phyloP scores from a whole-genome alignment of 2,888 invertebrate species.

The Gortyna flavago region DNA sequence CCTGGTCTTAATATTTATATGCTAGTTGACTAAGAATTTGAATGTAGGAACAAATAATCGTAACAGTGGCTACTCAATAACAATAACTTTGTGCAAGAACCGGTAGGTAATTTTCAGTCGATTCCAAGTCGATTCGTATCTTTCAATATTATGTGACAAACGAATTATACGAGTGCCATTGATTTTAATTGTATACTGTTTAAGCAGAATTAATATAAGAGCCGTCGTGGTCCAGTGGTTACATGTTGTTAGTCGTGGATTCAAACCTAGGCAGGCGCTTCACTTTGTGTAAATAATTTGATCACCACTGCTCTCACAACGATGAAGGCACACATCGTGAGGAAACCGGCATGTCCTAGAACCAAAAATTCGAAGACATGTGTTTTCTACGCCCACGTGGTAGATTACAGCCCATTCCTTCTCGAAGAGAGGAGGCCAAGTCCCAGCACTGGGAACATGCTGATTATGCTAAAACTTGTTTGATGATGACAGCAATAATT shows the following conservation, averaged over 20 bases:
- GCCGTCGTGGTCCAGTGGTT: no score
- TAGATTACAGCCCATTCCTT: no score
- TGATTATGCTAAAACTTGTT: not conserved
- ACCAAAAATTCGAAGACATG: no score
- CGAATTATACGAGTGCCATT: conserved; percentile 22
- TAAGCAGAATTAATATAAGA: not conserved
- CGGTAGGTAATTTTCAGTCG: conserved; percentile 22
- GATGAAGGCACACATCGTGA: no score
- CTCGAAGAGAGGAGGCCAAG: no score
- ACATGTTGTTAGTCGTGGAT: no score
- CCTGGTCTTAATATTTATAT: conserved; percentile 55
- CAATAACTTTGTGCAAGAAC: conserved; percentile 47
- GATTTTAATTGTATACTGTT: conserved; percentile 22
- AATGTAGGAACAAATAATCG: conserved; percentile 47
- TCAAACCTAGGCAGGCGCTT: no score
- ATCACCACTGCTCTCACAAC: no score
- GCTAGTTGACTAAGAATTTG: conserved; percentile 44
- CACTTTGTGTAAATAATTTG: no score
- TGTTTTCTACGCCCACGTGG: no score
- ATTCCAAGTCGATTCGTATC: conserved; percentile 28
- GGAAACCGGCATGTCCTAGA: no score
- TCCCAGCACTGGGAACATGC: no score
- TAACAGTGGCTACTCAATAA: conserved; percentile 43
- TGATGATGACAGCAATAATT: not conserved
- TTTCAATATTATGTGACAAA: conserved; percentile 36